phyloP scores from a whole-genome alignment of 2,113 vertebrate species.

The Nyctibius bracteatus region DNA sequence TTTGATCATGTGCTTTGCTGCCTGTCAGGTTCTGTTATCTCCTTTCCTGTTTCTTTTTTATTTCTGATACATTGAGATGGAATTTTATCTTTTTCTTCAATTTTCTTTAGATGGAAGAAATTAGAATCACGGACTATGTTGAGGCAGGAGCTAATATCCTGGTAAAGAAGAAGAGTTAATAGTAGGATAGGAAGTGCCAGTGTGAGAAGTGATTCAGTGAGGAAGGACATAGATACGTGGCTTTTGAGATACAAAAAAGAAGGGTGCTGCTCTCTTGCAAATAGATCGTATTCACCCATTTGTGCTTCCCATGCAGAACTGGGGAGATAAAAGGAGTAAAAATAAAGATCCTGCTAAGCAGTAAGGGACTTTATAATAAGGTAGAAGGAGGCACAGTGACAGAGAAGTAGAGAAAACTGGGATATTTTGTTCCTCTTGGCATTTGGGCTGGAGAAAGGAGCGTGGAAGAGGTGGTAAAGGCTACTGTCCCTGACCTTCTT shows the following conservation, averaged over 20 bases:
- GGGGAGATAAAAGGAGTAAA: neutral
- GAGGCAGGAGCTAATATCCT: neutral
- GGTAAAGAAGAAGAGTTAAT: neutral
- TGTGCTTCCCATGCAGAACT: neutral
- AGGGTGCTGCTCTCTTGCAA: neutral
- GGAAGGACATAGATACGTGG: neutral
- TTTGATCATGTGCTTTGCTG: neutral
- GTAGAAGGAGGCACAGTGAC: neutral
- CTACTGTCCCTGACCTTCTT: neutral
- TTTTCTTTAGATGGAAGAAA: neutral
- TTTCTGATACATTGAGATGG: neutral
- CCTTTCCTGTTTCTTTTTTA: neutral
- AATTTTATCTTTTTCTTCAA: neutral
- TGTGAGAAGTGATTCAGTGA: neutral
- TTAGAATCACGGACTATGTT: neutral
- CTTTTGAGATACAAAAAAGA: neutral
- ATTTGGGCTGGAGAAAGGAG: neutral
- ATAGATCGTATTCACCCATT: neutral
- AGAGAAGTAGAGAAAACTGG: neutral
- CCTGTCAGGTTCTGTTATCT: neutral
- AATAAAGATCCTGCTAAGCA: neutral
- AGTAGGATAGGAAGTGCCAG: neutral
- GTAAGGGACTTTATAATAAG: neutral
- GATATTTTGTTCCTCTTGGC: neutral
- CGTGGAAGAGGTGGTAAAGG: neutral